phyloP scores from a whole-genome alignment of 2,797 vertebrate genomes.

The Pelochelys cantorii region DNA sequence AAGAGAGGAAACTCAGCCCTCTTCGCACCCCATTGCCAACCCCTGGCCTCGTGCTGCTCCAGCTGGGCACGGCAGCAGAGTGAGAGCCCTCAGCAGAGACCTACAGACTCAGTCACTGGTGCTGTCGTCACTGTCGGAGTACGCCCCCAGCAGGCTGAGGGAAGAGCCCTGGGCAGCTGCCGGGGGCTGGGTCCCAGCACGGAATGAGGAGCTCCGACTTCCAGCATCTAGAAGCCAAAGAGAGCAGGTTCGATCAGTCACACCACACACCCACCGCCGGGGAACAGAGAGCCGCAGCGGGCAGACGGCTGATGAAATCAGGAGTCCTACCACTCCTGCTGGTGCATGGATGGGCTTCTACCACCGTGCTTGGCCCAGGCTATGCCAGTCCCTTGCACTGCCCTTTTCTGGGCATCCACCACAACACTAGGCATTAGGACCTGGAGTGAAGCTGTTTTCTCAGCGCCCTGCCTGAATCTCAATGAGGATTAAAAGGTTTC shows the following conservation, averaged over 20 bases:
- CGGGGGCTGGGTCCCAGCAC: neutral
- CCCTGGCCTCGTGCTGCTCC: neutral
- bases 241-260: neutral
- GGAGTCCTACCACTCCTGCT: neutral
- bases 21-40: too few relatives aligned
- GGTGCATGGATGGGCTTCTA: neutral
- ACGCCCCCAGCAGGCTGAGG: constrained; percentile 89
- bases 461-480: accelerated
- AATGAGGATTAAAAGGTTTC: accelerated
- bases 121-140: constrained; percentile 91
- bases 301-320: neutral
- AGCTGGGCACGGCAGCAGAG: neutral
- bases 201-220: accelerated
- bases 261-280: accelerated
- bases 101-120: constrained; percentile 73
- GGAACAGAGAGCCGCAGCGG: neutral
- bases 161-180: constrained; percentile 75
- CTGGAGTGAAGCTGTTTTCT: accelerated
- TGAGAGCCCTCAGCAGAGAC: neutral
- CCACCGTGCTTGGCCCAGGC: neutral
- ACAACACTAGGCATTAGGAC: neutral
- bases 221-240: constrained; percentile 28
- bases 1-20: neutral
- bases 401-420: neutral
- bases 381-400: accelerated